Evolutionary conservation across 30 jellyfish, hydroid and myxozoan species (phyloP), one percentile per base, ranked within the genome.

Genomic region (Cassiopea xamachana): DNA sequence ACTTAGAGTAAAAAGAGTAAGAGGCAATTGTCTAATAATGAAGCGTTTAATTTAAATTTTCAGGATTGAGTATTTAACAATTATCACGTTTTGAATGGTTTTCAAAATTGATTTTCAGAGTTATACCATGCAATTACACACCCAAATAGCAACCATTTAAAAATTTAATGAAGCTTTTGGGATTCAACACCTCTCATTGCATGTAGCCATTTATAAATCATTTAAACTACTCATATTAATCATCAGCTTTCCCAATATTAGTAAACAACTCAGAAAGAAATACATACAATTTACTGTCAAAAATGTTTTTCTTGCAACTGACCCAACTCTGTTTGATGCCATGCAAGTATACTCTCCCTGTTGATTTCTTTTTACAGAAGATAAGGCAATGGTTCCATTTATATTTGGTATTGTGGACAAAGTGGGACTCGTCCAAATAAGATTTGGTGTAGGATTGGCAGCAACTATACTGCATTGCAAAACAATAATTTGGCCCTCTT

Each of bases 231-330:
- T 27, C 39, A 27, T 27, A 27, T 27, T 27, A 27, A 27, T 27
- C 39, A 27, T 27, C 39, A 27, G 39, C 39, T 27, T 27, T 27
- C 39, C 39, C 39, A 55, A 10, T 55, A 55, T 55, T 10, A 55
- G 12, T 6, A 55, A 10, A 55, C 7, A 55, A 3, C 64, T 55
- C 7, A 10, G 7, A 55, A 10, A 55, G 10, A 55, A 3, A 55
- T 55, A 71, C 80, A 7, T 43, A 71, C 80, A 71, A 43, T 71
- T 19, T 15, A 71, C 80, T 71, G 80, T 71, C 51, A 71, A 71
- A 7, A 55, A 14, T 71, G 80, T 71, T 71, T 19, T 43, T 18
- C 17, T 71, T 27, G 80, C 51, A 17, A 17, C 27, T 19, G 55
- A 2, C 27, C 80, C 80, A 14, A 71, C 80, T 1, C 80, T 55